Conservation (phyloP, 2,888 invertebrate species). For the Schizotus pectinicornis region DNA sequence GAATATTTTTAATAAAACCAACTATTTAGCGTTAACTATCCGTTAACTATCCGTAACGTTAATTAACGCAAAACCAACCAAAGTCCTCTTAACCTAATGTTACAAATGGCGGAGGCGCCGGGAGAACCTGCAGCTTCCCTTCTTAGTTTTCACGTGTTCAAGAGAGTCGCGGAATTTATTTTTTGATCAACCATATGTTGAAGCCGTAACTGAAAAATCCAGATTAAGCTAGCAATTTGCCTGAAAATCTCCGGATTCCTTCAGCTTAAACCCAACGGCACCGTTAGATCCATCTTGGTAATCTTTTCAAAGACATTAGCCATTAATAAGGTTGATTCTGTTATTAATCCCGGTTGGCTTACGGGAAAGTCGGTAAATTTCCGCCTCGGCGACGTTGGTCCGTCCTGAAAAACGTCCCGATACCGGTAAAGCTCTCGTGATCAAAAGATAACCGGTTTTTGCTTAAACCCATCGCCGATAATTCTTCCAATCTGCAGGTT, state of each 20-base stretch:
- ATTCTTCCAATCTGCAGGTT: constrained; percentile 36
- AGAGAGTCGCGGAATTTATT: background rate
- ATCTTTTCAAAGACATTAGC: constrained; percentile 37
- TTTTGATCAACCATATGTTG: background rate
- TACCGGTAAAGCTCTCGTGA: constrained; percentile 29
- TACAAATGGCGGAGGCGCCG: too few species aligned
- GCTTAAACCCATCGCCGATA: constrained; percentile 37
- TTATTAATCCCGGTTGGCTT: constrained; percentile 41
- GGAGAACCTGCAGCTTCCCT: too few species aligned
- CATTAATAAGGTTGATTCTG: constrained; percentile 43
- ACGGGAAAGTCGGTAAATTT: constrained; percentile 26
- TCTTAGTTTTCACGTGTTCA: background rate
- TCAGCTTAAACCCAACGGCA: constrained; percentile 6
- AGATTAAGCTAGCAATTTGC: constrained; percentile 11
- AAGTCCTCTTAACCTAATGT: too few species aligned
- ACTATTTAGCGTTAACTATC: too few species aligned
- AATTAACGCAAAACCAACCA: too few species aligned
- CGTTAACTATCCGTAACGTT: too few species aligned
- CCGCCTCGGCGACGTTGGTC: constrained; percentile 36
- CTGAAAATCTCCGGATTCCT: constrained; percentile 20
- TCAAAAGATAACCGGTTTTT: constrained; percentile 40
- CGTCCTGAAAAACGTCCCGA: constrained; percentile 20
- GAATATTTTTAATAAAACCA: too few species aligned
- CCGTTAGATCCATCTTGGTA: constrained; percentile 28
- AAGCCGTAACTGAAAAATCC: constrained; percentile 5